Base-by-base conservation (phyloP, 2,888 invertebrate species). In the Drosophila mayaguana region DNA sequence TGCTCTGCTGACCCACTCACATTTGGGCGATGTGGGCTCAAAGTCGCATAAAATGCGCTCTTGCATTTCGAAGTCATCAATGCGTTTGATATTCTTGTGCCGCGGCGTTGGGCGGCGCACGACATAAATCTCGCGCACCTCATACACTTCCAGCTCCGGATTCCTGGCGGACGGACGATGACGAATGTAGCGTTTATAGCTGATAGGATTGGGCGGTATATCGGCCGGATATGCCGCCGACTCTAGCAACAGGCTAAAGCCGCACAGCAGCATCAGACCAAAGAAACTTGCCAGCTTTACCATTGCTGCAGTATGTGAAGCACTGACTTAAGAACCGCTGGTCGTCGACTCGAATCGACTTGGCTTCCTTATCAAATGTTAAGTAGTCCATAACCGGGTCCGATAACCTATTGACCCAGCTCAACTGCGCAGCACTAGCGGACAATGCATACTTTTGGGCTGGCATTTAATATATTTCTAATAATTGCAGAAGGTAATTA, bases 1-100 rank as follows among this genome's bases (percentile, higher is more conserved):
- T 3, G 36, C 6, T 38, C 32, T 2, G n/a, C 9, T 22, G 9
- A 0, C 12, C 32, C 11, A 77, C 88, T 86, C 62, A 91, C 91
- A 91, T 32, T 80, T 76, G 0, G 75, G 50, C 28, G 71, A 53
- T 16, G 53, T 71, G 0, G 90, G 85, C 18, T 91, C 73, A 46
- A 87, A 91, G 69, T 86, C 88, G 42, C 91, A 91, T n/a, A 65
- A 74, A 25, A 91, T 83, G 32, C 81, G 88, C 50, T 60, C 43
- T 8, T 88, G 82, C n/a, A 91, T 60, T 6, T 87, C 83, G 4
- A 76, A 75, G 50, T 90, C 87, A 5, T 70, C 72, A 14, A 91
- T 25, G 0, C 38, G 38, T 0, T 42, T 32, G 63, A 51, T 57
- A n/a, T 53, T 42, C 43, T 68, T 63, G 11, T 64, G 40, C 20